These are phyloP conservation scores for Tribolium freemani DNA, from an alignment of 2,888 invertebrate species.

Conservation along the genomic window DNA sequence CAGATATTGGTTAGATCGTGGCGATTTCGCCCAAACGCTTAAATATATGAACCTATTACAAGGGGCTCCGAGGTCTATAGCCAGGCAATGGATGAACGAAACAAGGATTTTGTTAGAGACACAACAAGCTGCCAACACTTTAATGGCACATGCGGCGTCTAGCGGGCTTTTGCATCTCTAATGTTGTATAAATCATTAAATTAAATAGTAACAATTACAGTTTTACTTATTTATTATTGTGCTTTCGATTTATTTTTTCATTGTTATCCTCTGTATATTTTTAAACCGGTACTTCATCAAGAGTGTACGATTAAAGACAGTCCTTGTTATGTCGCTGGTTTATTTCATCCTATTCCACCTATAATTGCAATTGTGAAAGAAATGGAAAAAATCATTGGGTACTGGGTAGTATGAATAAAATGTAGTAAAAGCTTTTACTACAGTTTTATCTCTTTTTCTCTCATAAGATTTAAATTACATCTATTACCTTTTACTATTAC, in stretches of 20 bases:
- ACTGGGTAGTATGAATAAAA: too few species aligned
- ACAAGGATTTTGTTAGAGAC: conserved; percentile 88
- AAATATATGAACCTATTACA: conserved; percentile 88
- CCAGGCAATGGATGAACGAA: conserved; percentile 89
- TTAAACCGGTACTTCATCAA: conserved; percentile 1
- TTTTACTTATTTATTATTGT: conserved; percentile 39
- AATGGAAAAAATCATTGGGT: too few species aligned
- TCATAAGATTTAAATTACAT: too few species aligned
- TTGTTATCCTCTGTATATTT: conserved; percentile 29
- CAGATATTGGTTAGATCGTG: conserved; percentile 89
- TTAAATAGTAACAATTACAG: conserved; percentile 41
- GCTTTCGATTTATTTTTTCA: conserved; percentile 42
- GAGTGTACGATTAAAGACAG: conserved; percentile 14
- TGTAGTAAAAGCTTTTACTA: too few species aligned
- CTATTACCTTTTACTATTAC: too few species aligned
- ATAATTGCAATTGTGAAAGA: too few species aligned
- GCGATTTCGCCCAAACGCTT: conserved; percentile 88
- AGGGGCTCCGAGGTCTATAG: conserved; percentile 90
- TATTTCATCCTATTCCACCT: neutral
- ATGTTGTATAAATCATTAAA: conserved; percentile 43
- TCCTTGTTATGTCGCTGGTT: conserved; percentile 9
- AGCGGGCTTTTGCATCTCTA: conserved; percentile 73
- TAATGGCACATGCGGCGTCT: conserved; percentile 91
- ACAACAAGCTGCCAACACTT: conserved; percentile 89
- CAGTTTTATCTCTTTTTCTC: too few species aligned